A percentile compares a stretch with the other conserved stretches of the same genome.
phyloP scores from a whole-genome alignment of 1,140 invertebrate species.

The Ericerus pela region DNA sequence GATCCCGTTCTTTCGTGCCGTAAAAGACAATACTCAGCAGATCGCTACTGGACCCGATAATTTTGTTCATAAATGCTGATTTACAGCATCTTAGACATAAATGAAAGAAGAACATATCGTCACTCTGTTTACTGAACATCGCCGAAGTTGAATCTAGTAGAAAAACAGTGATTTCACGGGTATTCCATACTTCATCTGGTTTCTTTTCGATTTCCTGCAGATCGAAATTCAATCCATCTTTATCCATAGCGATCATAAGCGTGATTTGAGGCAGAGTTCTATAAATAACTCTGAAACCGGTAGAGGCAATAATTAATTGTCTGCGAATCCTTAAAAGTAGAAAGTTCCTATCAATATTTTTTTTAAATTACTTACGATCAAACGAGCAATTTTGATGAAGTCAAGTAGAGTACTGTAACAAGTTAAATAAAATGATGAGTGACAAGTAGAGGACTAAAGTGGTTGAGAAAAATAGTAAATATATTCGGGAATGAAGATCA shows the following conservation, averaged over 20 bases:
- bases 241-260: neutral
- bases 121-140: constrained; percentile 1
- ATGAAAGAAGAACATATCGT: constrained; percentile 4
- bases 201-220: neutral
- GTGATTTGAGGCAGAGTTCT: neutral
- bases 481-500: too few species aligned
- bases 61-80: constrained; percentile 1
- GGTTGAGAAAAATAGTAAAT: too few species aligned
- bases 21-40: constrained; percentile 14
- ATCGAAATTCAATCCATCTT: constrained; percentile 10
- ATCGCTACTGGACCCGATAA: constrained; percentile 9
- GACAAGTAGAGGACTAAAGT: too few species aligned
- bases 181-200: constrained; percentile 6
- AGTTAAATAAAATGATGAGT: too few species aligned
- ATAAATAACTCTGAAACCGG: too few species aligned
- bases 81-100: constrained; percentile 6
- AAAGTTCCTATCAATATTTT: too few species aligned
- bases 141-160: constrained; percentile 13
- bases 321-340: too few species aligned
- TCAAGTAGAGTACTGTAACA: too few species aligned
- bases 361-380: too few species aligned
- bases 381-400: too few species aligned
- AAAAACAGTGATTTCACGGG: constrained; percentile 5
- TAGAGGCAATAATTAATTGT: too few species aligned
- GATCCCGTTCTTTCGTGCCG: constrained; percentile 7